A percentile compares a stretch with the other conserved stretches of the same genome.
Evolutionary conservation across 2,888 invertebrate genomes (phyloP).

Genomic region (Bugulina stolonifera): DNA sequence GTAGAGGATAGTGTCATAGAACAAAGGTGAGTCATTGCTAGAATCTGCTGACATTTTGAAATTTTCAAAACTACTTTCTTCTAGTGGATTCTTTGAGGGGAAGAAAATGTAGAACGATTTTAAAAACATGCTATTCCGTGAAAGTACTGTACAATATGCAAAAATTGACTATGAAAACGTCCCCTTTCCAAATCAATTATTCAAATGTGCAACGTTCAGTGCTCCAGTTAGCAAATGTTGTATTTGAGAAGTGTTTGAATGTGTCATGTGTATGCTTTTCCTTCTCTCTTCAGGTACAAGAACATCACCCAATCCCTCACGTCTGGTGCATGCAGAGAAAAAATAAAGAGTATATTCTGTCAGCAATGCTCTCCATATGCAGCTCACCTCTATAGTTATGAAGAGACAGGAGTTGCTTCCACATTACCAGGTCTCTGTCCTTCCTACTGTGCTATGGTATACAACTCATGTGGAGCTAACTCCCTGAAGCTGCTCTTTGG

Average conservation of each 20-base stretch:
- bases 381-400: conserved; percentile 45
- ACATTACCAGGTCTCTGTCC: conserved; percentile 43
- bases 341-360: conserved; percentile 31
- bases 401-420: conserved; percentile 33
- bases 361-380: conserved; percentile 48
- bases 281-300: conserved; percentile 8
- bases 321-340: neutral
- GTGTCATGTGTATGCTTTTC: no score
- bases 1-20: conserved; percentile 33
- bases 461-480: conserved; percentile 33
- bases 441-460: conserved; percentile 37
- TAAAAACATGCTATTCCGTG: no score
- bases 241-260: no score
- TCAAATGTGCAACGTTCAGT: no score
- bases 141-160: no score
- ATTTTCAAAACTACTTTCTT: no score
- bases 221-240: no score
- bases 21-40: conserved; percentile 31
- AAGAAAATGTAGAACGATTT: no score
- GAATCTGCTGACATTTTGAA: no score
- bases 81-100: no score
- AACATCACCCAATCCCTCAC: neutral
- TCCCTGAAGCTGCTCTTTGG: neutral
- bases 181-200: no score
- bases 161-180: no score